Evolutionary conservation across 1,140 invertebrate species (phyloP).

Genomic region (Euura saliciscinereae): DNA sequence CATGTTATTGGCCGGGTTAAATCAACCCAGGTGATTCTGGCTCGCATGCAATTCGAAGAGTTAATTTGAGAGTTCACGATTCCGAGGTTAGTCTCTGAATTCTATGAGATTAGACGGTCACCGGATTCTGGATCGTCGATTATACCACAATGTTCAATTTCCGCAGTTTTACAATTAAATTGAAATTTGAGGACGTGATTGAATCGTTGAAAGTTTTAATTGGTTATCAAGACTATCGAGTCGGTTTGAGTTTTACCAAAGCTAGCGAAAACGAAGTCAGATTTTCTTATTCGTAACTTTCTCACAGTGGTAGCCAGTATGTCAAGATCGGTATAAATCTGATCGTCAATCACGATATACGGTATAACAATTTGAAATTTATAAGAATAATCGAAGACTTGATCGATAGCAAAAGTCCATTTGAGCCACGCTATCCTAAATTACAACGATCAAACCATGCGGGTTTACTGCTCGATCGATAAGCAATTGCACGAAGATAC

Average conservation of each 20-base stretch:
- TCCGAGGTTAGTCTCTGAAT: background rate
- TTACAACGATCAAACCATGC: background rate
- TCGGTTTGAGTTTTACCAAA: no score
- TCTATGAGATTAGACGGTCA: background rate
- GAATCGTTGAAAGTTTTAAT: background rate
- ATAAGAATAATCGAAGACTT: no score
- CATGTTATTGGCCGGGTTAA: conserved; percentile 14
- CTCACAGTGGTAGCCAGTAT: no score
- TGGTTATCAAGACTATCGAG: background rate
- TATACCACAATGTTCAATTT: background rate
- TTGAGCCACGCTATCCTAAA: background rate
- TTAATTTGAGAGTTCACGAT: background rate
- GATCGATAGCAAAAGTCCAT: background rate
- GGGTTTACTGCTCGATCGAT: background rate
- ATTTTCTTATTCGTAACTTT: no score
- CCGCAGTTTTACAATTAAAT: background rate
- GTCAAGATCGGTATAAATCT: no score
- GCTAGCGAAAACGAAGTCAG: no score
- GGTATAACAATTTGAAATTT: no score
- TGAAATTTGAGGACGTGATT: background rate
- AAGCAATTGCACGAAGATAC: background rate
- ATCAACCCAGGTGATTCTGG: background rate
- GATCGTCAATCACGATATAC: no score
- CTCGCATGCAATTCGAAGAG: background rate
- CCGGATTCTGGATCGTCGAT: conserved; percentile 3